A percentile compares a stretch with the other conserved stretches of the same genome.
Conservation (phyloP, 2,113 vertebrate genomes). For the Sardina pilchardus region DNA sequence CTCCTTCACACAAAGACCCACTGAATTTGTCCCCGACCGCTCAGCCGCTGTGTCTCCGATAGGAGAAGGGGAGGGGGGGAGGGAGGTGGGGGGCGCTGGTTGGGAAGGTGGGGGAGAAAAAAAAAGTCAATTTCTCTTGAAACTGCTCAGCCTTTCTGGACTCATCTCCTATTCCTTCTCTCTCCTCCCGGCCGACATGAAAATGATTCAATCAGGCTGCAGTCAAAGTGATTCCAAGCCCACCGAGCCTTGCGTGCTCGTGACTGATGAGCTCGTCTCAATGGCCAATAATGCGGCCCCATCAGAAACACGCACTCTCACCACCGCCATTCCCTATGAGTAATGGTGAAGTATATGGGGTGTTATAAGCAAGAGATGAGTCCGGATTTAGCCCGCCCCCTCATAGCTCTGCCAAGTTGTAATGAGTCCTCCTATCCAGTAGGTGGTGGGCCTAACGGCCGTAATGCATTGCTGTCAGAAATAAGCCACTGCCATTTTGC, state of each 20-base stretch:
- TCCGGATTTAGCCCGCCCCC: neutral
- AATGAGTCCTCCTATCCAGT: slow-evolving; percentile 52
- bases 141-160: slow-evolving; percentile 9
- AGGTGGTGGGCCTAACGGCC: slow-evolving; percentile 90
- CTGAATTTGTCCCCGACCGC: neutral
- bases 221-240: slow-evolving; percentile 10
- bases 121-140: neutral
- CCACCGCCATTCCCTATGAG: neutral
- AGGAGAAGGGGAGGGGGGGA: neutral
- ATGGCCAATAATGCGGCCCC: slow-evolving; percentile 14
- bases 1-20: neutral
- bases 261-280: slow-evolving; percentile 3
- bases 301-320: neutral
- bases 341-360: slow-evolving; percentile 13
- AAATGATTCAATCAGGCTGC: slow-evolving; percentile 21
- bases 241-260: neutral
- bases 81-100: neutral
- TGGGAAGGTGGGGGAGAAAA: neutral
- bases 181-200: slow-evolving; percentile 7
- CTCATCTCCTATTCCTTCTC: neutral
- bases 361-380: neutral
- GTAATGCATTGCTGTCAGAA: slow-evolving; percentile 58
- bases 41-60: neutral
- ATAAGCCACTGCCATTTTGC: neutral
- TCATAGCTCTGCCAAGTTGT: neutral